Evolutionary conservation across 2,888 invertebrate genomes (phyloP).

Genomic region (Agrilus cyanescens): DNA sequence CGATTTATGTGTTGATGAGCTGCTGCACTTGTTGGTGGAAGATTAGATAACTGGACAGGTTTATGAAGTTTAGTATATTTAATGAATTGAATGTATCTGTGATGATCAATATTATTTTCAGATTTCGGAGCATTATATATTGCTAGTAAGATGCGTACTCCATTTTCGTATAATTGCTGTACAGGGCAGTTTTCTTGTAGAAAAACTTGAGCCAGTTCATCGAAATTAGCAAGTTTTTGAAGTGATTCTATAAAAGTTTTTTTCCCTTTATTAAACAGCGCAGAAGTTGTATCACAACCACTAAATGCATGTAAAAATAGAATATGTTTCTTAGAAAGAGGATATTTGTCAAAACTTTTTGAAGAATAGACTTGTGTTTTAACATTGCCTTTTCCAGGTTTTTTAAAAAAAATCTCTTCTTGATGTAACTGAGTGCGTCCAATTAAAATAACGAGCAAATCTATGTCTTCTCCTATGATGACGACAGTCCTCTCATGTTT

Average conservation of each 20-base stretch:
- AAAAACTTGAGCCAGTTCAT: conserved; percentile 22
- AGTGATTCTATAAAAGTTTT: conserved; percentile 19
- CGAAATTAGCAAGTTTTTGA: conserved; percentile 22
- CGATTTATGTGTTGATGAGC: conserved; percentile 24
- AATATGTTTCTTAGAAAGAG: conserved; percentile 17
- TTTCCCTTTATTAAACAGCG: conserved; percentile 22
- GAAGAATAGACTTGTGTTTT: conserved; percentile 25
- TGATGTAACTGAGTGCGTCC: conserved; percentile 22
- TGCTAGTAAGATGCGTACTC: conserved; percentile 22
- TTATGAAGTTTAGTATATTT: conserved; percentile 25
- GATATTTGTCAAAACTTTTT: conserved; percentile 24
- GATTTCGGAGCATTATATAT: conserved; percentile 27
- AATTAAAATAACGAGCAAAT: conserved; percentile 29
- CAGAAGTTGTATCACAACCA: conserved; percentile 23
- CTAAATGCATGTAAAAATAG: conserved; percentile 20
- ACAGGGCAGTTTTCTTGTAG: conserved; percentile 26
- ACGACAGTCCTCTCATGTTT: conserved; percentile 18
- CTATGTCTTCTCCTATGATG: conserved; percentile 29
- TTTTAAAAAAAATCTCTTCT: conserved; percentile 25
- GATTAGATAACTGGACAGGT: conserved; percentile 24
- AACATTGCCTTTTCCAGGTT: conserved; percentile 28
- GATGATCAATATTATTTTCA: conserved; percentile 15
- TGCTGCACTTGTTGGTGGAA: conserved; percentile 27
- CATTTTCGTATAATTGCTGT: conserved; percentile 23
- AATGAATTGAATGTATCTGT: conserved; percentile 19